phyloP scores from a whole-genome alignment of 2,797 vertebrate genomes.

The Acanthornis magna region DNA sequence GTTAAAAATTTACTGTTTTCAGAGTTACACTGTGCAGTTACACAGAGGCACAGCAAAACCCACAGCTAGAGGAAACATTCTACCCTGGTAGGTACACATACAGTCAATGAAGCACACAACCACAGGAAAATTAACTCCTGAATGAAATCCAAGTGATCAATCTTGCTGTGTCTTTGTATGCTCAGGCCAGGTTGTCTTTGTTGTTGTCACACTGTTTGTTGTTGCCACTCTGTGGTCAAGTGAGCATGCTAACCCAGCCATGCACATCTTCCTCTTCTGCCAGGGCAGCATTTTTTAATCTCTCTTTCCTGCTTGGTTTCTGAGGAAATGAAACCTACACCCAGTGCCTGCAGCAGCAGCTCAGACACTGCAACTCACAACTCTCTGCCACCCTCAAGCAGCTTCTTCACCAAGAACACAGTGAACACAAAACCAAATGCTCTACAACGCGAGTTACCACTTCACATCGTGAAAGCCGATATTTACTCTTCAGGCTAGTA shows the following conservation, averaged over 20 bases:
- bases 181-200: background rate
- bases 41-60: background rate
- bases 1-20: background rate
- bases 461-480: background rate
- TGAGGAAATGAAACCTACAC: background rate
- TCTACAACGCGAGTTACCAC: background rate
- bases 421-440: background rate
- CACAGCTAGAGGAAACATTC: background rate
- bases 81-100: background rate
- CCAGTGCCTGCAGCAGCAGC: background rate
- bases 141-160: background rate
- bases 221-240: background rate
- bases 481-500: background rate
- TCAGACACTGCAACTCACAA: background rate
- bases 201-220: background rate
- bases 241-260: background rate
- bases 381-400: background rate
- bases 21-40: background rate
- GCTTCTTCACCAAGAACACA: background rate
- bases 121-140: background rate
- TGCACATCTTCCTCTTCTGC: background rate
- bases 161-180: background rate
- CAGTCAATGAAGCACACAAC: background rate
- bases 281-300: background rate
- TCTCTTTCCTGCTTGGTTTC: background rate